A percentile compares a stretch with the other conserved stretches of the same genome.
Evolutionary conservation across 2,797 vertebrate genomes (phyloP).

Genomic region (Tragelaphus oryx): DNA sequence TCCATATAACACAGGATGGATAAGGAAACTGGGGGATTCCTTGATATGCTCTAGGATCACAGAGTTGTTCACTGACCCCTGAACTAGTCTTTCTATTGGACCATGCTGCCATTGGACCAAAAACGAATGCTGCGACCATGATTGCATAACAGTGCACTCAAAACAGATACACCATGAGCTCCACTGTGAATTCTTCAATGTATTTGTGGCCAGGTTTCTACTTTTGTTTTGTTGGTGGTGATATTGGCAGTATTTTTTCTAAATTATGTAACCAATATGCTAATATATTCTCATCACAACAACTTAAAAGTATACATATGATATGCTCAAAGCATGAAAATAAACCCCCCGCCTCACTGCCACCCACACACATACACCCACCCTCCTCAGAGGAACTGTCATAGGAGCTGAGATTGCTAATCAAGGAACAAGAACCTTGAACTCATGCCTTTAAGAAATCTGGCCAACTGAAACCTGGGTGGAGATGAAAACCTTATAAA

Average conservation of each 20-base stretch:
- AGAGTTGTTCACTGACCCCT: not conserved
- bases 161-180: not conserved
- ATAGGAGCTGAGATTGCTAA: not conserved
- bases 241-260: not conserved
- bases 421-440: not conserved
- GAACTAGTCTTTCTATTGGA: not conserved
- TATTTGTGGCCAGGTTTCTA: not conserved
- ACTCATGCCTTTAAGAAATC: not conserved
- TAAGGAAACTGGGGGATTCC: not conserved
- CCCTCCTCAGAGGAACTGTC: not conserved
- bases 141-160: not conserved
- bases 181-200: not conserved
- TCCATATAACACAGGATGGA: not conserved
- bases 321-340: not conserved
- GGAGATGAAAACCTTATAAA: not conserved
- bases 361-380: not conserved
- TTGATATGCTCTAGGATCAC: not conserved
- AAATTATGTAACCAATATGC: not conserved
- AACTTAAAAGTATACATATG: not conserved
- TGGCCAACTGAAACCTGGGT: constrained; percentile 9
- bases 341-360: not conserved
- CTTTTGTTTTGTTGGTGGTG: not conserved
- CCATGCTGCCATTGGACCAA: not conserved
- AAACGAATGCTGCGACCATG: not conserved
- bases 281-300: not conserved